Conservation (phyloP, 2,888 invertebrate species). For the Epiblema foenella region DNA sequence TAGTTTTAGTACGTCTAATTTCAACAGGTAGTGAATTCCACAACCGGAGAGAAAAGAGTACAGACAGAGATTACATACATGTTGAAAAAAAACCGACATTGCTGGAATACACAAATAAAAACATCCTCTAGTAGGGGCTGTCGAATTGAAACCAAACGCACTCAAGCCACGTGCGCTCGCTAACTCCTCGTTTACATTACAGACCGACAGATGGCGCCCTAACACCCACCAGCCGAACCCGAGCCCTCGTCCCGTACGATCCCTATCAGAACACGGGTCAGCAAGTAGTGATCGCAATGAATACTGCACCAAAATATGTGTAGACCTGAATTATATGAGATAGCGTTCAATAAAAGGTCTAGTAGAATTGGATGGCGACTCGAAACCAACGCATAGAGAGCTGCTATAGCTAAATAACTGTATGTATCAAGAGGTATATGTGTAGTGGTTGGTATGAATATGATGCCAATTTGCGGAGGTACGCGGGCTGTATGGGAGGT, state of each 20-base stretch:
- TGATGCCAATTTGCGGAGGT: constrained; percentile 33
- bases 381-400: background rate
- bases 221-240: constrained; percentile 13
- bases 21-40: too few species aligned
- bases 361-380: constrained; percentile 26
- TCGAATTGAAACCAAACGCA: constrained; percentile 42
- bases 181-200: constrained; percentile 40
- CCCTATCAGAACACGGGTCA: background rate
- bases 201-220: constrained; percentile 36
- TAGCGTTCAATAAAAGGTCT: constrained; percentile 33
- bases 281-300: constrained; percentile 1
- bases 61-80: too few species aligned
- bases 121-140: constrained; percentile 22
- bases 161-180: constrained; percentile 34
- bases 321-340: constrained; percentile 39
- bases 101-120: background rate
- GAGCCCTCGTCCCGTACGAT: background rate
- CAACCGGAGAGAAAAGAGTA: too few species aligned
- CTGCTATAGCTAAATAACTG: background rate
- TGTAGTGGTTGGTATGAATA: constrained; percentile 21
- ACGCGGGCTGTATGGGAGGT: constrained; percentile 3
- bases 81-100: too few species aligned
- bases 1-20: too few species aligned
- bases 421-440: background rate
- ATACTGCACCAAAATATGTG: constrained; percentile 39